These are phyloP conservation scores for Orcinus orca DNA, from an alignment of 2,113 vertebrate species.

Conservation along the genomic window DNA sequence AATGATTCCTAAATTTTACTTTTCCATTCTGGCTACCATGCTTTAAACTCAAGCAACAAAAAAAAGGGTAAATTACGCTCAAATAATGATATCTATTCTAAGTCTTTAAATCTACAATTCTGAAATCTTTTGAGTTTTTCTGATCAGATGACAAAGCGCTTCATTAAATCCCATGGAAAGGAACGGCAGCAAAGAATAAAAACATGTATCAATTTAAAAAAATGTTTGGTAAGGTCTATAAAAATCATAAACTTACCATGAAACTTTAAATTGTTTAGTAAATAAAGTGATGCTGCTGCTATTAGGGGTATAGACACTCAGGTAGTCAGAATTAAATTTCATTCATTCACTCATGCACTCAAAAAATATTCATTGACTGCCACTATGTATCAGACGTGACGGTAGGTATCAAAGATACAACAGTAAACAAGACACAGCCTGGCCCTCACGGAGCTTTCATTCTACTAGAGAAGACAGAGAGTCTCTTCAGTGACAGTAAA, in stretches of 20 bases:
- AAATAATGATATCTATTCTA: neutral
- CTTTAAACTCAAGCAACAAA: conserved; percentile 1
- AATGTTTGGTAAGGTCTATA: neutral
- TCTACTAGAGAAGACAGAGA: neutral
- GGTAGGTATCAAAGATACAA: neutral
- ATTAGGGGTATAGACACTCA: neutral
- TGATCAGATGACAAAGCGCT: neutral
- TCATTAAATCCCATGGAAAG: neutral
- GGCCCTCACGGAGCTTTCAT: neutral
- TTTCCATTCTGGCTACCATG: neutral
- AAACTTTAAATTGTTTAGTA: neutral
- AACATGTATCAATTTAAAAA: neutral
- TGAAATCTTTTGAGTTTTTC: neutral
- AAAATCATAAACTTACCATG: neutral
- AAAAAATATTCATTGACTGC: neutral
- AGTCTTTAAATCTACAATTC: neutral
- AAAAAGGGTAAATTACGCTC: neutral
- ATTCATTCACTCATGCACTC: neutral
- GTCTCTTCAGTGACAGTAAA: neutral
- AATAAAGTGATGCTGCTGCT: neutral
- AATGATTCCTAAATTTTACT: neutral
- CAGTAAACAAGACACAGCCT: neutral
- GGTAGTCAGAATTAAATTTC: neutral
- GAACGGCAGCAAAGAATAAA: neutral
- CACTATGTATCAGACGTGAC: neutral